Conservation (phyloP, 2,888 invertebrate genomes). For the Zelleria hepariella region DNA sequence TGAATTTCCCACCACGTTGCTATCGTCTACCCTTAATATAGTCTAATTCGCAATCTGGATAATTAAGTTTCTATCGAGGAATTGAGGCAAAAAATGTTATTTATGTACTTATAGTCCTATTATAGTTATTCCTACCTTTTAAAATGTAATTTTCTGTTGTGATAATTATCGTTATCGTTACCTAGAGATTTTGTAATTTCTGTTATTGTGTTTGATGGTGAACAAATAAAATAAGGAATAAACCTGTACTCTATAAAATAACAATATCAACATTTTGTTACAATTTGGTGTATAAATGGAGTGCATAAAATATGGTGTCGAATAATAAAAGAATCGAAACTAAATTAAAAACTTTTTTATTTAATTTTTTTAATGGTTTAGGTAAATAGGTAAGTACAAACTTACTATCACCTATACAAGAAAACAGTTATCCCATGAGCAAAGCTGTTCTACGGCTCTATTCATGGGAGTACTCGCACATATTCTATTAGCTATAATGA, state of each 20-base stretch:
- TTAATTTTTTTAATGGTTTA: too few relatives aligned
- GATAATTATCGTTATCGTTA: background rate
- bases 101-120: too few relatives aligned
- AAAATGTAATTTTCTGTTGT: background rate
- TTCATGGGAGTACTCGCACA: too few relatives aligned
- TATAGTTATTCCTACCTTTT: background rate
- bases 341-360: constrained; percentile 1
- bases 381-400: too few relatives aligned
- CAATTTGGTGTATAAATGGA: constrained; percentile 65
- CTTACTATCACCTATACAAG: too few relatives aligned
- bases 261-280: constrained; percentile 61
- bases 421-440: too few relatives aligned
- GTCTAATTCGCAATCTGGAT: background rate
- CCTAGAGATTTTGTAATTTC: background rate
- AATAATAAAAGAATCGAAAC: constrained; percentile 52
- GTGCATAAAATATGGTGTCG: constrained; percentile 64
- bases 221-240: background rate
- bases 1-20: too few relatives aligned
- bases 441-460: too few relatives aligned
- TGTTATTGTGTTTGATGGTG: background rate
- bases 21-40: background rate
- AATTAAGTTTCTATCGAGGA: background rate
- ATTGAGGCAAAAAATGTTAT: background rate
- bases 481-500: too few relatives aligned
- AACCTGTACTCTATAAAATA: background rate